Conservation (phyloP, 2,888 invertebrate genomes). For the Drosophila mettleri region DNA sequence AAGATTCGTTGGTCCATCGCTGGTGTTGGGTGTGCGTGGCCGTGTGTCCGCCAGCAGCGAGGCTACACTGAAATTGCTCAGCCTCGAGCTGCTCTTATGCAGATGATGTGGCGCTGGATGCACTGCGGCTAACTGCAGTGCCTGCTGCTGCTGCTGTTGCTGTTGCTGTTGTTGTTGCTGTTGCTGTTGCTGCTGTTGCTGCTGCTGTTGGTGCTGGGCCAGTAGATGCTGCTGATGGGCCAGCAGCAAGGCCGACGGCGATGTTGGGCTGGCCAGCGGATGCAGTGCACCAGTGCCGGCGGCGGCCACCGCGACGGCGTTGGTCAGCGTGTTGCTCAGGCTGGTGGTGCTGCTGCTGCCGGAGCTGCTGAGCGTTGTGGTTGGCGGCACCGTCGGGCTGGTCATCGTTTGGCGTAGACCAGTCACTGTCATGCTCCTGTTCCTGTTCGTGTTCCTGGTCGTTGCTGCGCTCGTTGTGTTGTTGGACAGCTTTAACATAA, state of each 20-base stretch:
- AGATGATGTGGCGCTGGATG: slow-evolving; percentile 80
- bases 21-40: slow-evolving; percentile 85
- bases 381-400: slow-evolving; percentile 87
- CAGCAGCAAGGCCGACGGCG: slow-evolving; percentile 79
- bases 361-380: slow-evolving; percentile 72
- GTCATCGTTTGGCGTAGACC: slow-evolving; percentile 88
- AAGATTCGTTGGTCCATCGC: slow-evolving; percentile 82
- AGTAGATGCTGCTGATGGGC: slow-evolving; percentile 78
- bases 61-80: slow-evolving; percentile 93
- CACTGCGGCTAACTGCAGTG: slow-evolving; percentile 71
- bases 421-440: slow-evolving; percentile 87
- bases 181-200: slow-evolving; percentile 75
- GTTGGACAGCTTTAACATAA: slow-evolving; percentile 85
- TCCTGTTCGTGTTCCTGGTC: slow-evolving; percentile 39
- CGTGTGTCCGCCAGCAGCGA: slow-evolving; percentile 92
- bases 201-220: slow-evolving; percentile 68
- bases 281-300: slow-evolving; percentile 78
- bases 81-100: slow-evolving; percentile 88
- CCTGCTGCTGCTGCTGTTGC: slow-evolving; percentile 69
- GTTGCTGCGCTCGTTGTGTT: slow-evolving; percentile 38
- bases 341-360: slow-evolving; percentile 48
- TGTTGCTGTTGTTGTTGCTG: slow-evolving; percentile 70
- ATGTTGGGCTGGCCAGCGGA: slow-evolving; percentile 74
- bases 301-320: slow-evolving; percentile 61
- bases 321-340: slow-evolving; percentile 37